These are phyloP conservation scores for Drosophila sulfurigaster DNA, from an alignment of 1,140 invertebrate genomes.

Conservation along the genomic window DNA sequence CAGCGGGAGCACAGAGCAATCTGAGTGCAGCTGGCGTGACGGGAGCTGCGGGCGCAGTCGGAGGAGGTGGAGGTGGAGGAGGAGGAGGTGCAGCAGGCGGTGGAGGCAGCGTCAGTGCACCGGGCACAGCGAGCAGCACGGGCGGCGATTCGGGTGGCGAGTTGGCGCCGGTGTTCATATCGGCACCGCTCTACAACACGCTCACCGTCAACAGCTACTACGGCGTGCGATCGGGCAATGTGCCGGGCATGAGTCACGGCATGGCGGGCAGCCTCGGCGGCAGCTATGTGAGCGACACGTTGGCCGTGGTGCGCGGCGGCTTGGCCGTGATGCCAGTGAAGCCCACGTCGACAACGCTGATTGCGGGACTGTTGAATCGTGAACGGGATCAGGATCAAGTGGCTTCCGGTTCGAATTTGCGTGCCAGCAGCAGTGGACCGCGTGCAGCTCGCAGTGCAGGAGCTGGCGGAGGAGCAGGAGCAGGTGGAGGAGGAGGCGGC, in stretches of 20 bases:
- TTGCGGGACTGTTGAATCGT: slow-evolving; percentile 79
- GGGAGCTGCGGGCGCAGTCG: slow-evolving; percentile 12
- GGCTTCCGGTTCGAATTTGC: slow-evolving; percentile 29
- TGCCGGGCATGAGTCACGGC: slow-evolving; percentile 46
- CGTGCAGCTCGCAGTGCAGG: slow-evolving; percentile 24
- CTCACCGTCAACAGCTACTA: slow-evolving; percentile 74
- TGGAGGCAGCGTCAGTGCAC: slow-evolving; percentile 27
- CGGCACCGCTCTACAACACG: slow-evolving; percentile 78
- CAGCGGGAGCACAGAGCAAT: slow-evolving; percentile 84
- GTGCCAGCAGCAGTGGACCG: slow-evolving; percentile 45
- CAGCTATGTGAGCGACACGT: slow-evolving; percentile 78
- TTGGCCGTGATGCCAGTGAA: slow-evolving; percentile 77
- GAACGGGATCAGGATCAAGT: slow-evolving; percentile 74
- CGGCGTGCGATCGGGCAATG: slow-evolving; percentile 56
- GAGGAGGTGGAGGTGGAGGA: slow-evolving; percentile 84
- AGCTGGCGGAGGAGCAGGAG: neutral
- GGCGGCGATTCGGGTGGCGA: slow-evolving; percentile 56
- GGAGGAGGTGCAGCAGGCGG: neutral
- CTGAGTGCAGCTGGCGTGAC: slow-evolving; percentile 19
- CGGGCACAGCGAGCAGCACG: slow-evolving; percentile 40
- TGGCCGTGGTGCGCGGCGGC: slow-evolving; percentile 73
- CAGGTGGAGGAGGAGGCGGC: neutral
- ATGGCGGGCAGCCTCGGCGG: slow-evolving; percentile 59
- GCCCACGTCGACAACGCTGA: slow-evolving; percentile 77
- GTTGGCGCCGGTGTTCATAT: slow-evolving; percentile 75